Evolutionary conservation across 2,113 vertebrate genomes (phyloP), one percentile per base, ranked within the genome.

Genomic region (Scomber colias): DNA sequence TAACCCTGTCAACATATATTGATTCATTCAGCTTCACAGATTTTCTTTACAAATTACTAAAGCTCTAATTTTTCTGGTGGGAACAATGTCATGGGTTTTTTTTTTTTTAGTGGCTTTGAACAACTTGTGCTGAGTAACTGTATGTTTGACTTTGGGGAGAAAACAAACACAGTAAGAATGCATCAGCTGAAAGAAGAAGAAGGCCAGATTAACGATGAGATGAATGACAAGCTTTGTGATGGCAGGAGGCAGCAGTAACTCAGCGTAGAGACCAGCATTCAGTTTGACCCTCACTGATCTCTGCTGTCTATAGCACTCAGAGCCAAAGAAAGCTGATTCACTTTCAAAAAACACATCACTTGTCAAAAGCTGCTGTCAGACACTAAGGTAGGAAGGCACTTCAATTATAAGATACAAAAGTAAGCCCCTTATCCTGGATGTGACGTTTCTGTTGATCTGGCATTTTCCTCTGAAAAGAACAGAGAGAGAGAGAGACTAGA

Each of bases 371-470:
- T 88, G 85, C 93, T 87, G 90, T 88, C 90, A 90, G 87, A 89
- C 84, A 62, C 92, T 90, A 89, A 92, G 91, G 89, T 76, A 86
- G 89, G 83, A 86, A 92, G 92, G 93, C 92, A 91, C 91, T 92
- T 93, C 90, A 94, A 92, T 94, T 94, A 93, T 85, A 92, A 71
- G 71, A 84, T 78, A 88, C 75, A 88, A 87, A 91, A 87, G 83
- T 91, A 88, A 90, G 80, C 76, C 49, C 57, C 80, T 71, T 79
- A 82, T 82, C 89, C 83, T 89, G 85, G 83, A 90, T 89, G 84
- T 94, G 94, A 94, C 93, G 66, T 86, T 93, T 93, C 89, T 92
- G 93, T 92, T 86, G 90, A 92, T 87, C 88, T 85, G 83, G 92
- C 91, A 87, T 92, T 89, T 91, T 90, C 62, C 70, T 78, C 62